These are phyloP conservation scores for Allobates femoralis DNA, from an alignment of 2,797 vertebrate species.

Conservation along the genomic window DNA sequence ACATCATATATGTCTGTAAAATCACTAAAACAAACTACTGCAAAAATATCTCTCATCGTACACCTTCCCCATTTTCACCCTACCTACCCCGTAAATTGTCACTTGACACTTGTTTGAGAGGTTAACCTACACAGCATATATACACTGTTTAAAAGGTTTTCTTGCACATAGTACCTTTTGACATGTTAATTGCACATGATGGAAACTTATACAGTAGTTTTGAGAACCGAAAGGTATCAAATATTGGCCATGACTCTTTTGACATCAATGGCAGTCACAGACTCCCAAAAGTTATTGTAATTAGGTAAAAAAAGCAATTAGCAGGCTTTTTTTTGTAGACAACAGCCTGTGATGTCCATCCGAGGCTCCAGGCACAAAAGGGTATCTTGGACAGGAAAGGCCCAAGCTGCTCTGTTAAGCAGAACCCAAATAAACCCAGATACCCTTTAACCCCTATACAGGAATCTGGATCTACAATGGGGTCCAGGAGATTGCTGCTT, in stretches of 20 bases:
- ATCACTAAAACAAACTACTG: constrained; percentile 49
- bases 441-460: too few relatives aligned
- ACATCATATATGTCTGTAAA: constrained; percentile 59
- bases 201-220: background rate
- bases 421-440: too few relatives aligned
- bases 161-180: background rate
- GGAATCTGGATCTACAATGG: too few relatives aligned
- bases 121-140: constrained; percentile 8
- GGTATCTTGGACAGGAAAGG: too few relatives aligned
- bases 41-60: constrained; percentile 12
- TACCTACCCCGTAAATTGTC: constrained; percentile 1
- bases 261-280: background rate
- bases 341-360: too few relatives aligned
- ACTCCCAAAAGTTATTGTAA: too few relatives aligned
- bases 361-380: too few relatives aligned
- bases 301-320: too few relatives aligned
- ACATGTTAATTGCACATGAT: background rate
- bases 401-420: too few relatives aligned
- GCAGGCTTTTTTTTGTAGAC: background rate
- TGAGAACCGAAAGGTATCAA: background rate
- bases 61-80: constrained; percentile 14
- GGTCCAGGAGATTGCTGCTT: too few relatives aligned
- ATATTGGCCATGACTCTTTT: background rate
- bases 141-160: background rate
- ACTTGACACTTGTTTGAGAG: constrained; percentile 43